Percentiles rank a stretch among this genome's conserved stretches.
These are phyloP conservation scores for Thamnophis sirtalis DNA, from an alignment of 2,113 vertebrate species.

Conservation along the genomic window DNA sequence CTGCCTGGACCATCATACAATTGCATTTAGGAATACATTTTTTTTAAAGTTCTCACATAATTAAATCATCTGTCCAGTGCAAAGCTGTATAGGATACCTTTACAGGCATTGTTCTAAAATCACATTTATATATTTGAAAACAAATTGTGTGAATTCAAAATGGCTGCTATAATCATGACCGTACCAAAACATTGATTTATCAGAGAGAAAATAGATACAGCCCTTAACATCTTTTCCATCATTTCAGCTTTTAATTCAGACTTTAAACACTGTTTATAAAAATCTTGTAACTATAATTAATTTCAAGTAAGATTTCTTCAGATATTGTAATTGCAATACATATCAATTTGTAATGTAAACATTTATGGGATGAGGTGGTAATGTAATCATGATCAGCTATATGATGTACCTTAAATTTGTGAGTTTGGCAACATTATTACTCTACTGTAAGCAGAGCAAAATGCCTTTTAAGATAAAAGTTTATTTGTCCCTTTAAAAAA, in stretches of 20 bases:
- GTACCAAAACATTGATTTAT: not conserved
- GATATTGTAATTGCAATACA: not conserved
- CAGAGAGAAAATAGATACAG: not conserved
- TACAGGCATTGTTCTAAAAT: not conserved
- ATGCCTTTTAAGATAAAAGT: not conserved
- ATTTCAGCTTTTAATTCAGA: not conserved
- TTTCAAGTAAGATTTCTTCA: not conserved
- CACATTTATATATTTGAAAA: not conserved
- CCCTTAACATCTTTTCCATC: not conserved
- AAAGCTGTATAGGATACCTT: not conserved
- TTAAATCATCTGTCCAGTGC: not conserved
- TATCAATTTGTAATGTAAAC: not conserved
- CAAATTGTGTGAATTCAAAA: not conserved
- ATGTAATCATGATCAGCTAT: conserved; percentile 33
- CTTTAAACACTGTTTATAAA: not conserved
- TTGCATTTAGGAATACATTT: not conserved
- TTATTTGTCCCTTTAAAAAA: not conserved
- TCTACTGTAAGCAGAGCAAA: conserved; percentile 26
- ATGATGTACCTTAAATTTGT: not conserved
- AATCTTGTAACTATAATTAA: not conserved
- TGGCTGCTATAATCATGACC: not conserved
- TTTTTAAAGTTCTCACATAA: not conserved
- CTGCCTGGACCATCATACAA: not conserved
- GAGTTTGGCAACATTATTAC: conserved; percentile 28
- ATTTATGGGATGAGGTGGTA: not conserved